Evolutionary conservation across 2,113 vertebrate genomes (phyloP).

Genomic region (Dromiciops gliroides): DNA sequence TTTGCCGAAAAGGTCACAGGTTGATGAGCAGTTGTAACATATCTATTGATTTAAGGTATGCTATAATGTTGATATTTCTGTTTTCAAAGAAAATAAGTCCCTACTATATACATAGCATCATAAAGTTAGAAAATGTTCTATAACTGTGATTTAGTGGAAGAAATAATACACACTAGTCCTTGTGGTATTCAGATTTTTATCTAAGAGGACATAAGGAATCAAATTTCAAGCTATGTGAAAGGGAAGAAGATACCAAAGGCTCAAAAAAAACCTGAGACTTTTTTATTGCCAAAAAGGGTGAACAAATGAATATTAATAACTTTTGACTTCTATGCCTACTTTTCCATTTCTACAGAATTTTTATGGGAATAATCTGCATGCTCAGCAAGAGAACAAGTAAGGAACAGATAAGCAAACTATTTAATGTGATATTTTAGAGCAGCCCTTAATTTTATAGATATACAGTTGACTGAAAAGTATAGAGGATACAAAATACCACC

Average conservation of each 20-base stretch:
- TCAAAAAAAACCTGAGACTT: neutral
- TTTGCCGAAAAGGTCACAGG: neutral
- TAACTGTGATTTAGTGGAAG: neutral
- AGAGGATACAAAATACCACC: neutral
- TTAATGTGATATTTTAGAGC: neutral
- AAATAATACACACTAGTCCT: neutral
- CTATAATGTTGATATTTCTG: neutral
- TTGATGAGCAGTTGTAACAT: neutral
- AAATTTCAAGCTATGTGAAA: neutral
- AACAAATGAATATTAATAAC: neutral
- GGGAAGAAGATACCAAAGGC: neutral
- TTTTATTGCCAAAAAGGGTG: neutral
- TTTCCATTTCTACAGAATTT: neutral
- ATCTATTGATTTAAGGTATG: neutral
- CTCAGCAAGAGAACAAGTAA: neutral
- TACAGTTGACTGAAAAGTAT: neutral
- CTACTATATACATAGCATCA: neutral
- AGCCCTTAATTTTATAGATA: neutral
- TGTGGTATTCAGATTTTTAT: neutral
- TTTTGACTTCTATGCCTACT: neutral
- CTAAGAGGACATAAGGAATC: neutral
- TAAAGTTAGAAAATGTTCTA: neutral
- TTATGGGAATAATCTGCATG: neutral
- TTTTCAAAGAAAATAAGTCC: neutral
- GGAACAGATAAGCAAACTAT: neutral